These are phyloP conservation scores for Magallana nippona DNA, from an alignment of 2,888 invertebrate species.

Conservation along the genomic window DNA sequence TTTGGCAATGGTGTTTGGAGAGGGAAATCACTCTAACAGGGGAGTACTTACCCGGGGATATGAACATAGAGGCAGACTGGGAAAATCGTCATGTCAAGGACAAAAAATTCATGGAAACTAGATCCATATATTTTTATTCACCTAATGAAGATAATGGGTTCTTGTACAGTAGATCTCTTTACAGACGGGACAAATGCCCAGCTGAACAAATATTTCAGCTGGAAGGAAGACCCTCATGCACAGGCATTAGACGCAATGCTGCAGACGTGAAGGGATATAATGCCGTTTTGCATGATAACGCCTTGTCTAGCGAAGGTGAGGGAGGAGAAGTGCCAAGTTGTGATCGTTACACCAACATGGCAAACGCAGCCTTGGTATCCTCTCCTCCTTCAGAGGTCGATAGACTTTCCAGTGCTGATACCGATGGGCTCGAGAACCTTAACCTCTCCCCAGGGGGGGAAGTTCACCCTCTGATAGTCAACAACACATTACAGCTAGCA, in stretches of 20 bases:
- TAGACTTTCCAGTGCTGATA: conserved; percentile 41
- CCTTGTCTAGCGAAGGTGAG: too few relatives aligned
- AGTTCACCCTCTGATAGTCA: too few relatives aligned
- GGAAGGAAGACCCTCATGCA: too few relatives aligned
- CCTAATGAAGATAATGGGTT: conserved; percentile 8
- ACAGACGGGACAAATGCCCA: conserved; percentile 43
- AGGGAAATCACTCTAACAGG: conserved; percentile 35
- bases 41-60: conserved; percentile 39
- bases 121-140: conserved; percentile 34
- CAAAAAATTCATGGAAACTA: conserved; percentile 38
- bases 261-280: too few relatives aligned
- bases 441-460: too few relatives aligned
- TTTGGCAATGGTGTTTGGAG: conserved; percentile 42
- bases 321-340: neutral
- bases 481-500: conserved; percentile 28
- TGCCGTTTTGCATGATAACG: too few relatives aligned
- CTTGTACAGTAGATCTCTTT: conserved; percentile 42
- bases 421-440: conserved; percentile 27
- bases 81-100: conserved; percentile 36
- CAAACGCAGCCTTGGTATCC: conserved; percentile 45
- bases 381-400: conserved; percentile 44
- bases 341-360: conserved; percentile 44
- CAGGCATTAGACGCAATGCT: too few relatives aligned
- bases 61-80: conserved; percentile 40
- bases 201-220: conserved; percentile 29